Percentiles rank a stretch among this genome's conserved stretches.
These are phyloP conservation scores for Isaurus tuberculatus DNA, from an alignment of 92 coral and sea anemone species.

Conservation along the genomic window DNA sequence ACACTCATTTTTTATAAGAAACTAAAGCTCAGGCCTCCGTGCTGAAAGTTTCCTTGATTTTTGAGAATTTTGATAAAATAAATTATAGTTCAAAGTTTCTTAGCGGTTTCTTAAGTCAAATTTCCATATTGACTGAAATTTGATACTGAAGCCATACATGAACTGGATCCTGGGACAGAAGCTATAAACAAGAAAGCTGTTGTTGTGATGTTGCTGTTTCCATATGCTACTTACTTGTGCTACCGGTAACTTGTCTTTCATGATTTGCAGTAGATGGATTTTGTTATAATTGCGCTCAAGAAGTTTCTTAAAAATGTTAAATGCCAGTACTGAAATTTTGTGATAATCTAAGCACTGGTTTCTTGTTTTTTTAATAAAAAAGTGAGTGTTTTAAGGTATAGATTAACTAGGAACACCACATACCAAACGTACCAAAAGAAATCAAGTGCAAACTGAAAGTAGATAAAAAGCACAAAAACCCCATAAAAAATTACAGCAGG, in stretches of 20 bases:
- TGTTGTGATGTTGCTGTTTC: background rate
- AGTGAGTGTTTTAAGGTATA: constrained; percentile 5
- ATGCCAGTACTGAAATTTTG: background rate
- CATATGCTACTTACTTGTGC: background rate
- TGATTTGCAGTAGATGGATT: background rate
- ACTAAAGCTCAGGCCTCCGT: too few species aligned
- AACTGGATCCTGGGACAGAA: background rate
- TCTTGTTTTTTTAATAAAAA: background rate
- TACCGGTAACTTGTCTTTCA: background rate
- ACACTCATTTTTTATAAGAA: too few species aligned
- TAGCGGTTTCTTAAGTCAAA: too few species aligned
- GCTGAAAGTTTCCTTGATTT: too few species aligned
- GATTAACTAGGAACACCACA: background rate
- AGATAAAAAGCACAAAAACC: background rate
- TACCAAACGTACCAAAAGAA: too few species aligned
- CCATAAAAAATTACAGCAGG: background rate
- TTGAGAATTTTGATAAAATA: too few species aligned
- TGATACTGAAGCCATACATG: too few species aligned
- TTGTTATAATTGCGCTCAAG: background rate
- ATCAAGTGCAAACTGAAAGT: background rate
- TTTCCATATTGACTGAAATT: too few species aligned
- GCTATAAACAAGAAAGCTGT: background rate
- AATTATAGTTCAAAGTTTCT: too few species aligned
- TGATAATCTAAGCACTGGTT: background rate
- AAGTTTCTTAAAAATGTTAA: background rate